Conservation (phyloP, 1,140 invertebrate genomes). For the Kradibia gibbosae region DNA sequence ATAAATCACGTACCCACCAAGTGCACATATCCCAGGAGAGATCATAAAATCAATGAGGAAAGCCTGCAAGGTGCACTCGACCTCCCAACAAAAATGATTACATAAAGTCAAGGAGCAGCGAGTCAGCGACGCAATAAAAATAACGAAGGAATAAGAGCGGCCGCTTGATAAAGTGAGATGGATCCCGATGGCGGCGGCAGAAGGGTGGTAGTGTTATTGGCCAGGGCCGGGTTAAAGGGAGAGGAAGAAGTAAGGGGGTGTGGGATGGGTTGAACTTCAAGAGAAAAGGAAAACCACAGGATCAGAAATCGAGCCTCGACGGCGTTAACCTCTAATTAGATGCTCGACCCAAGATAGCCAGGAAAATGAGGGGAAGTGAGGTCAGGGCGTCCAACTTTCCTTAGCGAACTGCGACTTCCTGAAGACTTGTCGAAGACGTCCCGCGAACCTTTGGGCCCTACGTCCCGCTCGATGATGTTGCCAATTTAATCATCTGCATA, state of each 20-base stretch:
- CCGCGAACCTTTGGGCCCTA: neutral
- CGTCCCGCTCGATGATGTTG: slow-evolving; percentile 70
- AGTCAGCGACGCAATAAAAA: neutral
- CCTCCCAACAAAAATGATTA: neutral
- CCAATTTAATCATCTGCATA: slow-evolving; percentile 75
- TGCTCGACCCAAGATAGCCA: neutral
- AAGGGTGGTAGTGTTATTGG: no score
- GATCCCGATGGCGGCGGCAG: no score
- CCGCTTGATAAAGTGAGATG: no score
- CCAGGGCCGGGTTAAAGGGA: no score
- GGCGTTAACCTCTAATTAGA: slow-evolving; percentile 17
- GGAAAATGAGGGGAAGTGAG: neutral
- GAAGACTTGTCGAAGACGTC: neutral
- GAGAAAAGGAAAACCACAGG: neutral
- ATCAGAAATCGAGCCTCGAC: slow-evolving; percentile 4
- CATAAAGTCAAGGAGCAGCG: slow-evolving; percentile 10
- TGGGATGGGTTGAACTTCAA: neutral
- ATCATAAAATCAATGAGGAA: neutral
- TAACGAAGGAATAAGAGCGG: no score
- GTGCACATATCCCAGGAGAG: neutral
- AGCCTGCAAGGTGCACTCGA: neutral
- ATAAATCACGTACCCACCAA: slow-evolving; percentile 5
- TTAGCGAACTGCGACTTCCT: slow-evolving; percentile 17
- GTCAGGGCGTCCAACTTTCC: slow-evolving; percentile 24
- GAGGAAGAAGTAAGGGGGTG: neutral